These are phyloP conservation scores for Nephrotoma guestfalica DNA, from an alignment of 2,888 invertebrate genomes.

Conservation along the genomic window DNA sequence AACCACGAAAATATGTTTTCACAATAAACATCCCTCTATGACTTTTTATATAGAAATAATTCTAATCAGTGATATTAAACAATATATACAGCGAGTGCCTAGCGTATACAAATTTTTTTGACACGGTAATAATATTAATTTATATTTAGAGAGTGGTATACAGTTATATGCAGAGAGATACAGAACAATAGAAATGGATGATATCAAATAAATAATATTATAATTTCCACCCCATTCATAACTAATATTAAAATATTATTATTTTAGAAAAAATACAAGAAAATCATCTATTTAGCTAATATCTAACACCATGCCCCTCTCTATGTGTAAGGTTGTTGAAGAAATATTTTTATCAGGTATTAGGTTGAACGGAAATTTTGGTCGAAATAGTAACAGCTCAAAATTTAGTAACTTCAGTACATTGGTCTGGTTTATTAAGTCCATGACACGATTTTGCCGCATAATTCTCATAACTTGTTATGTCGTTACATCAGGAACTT, in stretches of 20 bases:
- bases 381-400: no score
- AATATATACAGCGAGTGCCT: not conserved
- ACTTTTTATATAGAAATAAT: not conserved
- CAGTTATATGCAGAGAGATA: not conserved
- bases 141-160: not conserved
- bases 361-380: not conserved
- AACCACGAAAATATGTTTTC: conserved; percentile 1
- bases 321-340: not conserved
- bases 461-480: no score
- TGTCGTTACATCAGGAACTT: no score
- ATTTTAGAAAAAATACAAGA: not conserved
- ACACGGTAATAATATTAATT: not conserved
- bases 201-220: not conserved
- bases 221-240: conserved; percentile 3
- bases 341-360: not conserved
- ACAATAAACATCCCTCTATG: not conserved
- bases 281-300: not conserved
- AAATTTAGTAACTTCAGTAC: no score
- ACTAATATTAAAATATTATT: not conserved
- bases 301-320: not conserved
- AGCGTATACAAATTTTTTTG: not conserved
- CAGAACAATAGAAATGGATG: not conserved
- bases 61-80: not conserved
- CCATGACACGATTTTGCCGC: no score
- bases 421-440: no score